Conservation (phyloP, 2,113 vertebrate genomes). For the Rhodinocichla rosea region DNA sequence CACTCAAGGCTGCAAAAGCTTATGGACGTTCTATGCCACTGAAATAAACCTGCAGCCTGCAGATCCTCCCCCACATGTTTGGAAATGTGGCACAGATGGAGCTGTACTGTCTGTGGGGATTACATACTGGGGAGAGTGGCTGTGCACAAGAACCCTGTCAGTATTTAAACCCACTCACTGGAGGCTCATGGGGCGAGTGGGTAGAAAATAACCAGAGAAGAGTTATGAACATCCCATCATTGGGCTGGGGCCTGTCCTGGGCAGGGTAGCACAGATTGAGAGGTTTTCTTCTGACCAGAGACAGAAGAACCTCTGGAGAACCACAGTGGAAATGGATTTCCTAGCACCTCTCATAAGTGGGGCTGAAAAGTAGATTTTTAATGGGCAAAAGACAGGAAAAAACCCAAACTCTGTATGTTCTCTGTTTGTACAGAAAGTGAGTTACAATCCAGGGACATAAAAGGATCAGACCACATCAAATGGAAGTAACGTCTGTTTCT, state of each 20-base stretch:
- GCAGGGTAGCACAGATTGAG: neutral
- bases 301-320: neutral
- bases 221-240: neutral
- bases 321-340: neutral
- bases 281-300: neutral
- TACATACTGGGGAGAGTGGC: neutral
- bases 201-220: neutral
- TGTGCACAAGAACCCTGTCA: neutral
- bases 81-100: constrained; percentile 21
- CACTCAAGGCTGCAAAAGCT: neutral
- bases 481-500: neutral
- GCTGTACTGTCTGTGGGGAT: neutral
- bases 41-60: neutral
- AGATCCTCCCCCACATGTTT: neutral
- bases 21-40: neutral
- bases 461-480: neutral
- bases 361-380: neutral
- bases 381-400: neutral
- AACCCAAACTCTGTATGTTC: neutral
- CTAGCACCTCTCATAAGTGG: neutral
- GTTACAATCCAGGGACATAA: neutral
- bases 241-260: neutral
- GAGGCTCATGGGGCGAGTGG: neutral
- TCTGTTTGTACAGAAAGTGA: neutral
- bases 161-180: neutral